These are phyloP conservation scores for Lepus townsendii DNA, from an alignment of 2,797 vertebrate genomes.

Conservation along the genomic window DNA sequence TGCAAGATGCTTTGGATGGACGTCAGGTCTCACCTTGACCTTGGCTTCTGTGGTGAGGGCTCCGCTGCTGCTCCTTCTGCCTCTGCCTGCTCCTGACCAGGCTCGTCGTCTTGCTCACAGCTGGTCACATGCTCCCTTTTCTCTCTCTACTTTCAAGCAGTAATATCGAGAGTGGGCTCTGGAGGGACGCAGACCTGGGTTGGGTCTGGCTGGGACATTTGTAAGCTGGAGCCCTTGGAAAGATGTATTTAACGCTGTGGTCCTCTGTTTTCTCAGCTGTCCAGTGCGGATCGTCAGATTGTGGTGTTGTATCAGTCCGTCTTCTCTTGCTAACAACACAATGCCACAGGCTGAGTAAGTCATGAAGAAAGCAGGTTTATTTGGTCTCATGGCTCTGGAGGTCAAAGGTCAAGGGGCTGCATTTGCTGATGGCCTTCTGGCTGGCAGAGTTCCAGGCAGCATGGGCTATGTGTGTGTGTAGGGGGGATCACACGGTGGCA, in stretches of 20 bases:
- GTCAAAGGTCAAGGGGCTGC: too few relatives aligned
- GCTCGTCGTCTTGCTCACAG: neutral
- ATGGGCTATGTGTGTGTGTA: too few relatives aligned
- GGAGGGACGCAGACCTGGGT: neutral
- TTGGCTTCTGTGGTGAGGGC: slow-evolving; percentile 42
- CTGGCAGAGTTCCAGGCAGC: too few relatives aligned
- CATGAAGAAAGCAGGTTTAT: too few relatives aligned
- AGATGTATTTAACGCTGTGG: neutral
- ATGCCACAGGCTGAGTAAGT: too few relatives aligned
- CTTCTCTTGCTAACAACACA: too few relatives aligned
- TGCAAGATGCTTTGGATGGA: slow-evolving; percentile 35
- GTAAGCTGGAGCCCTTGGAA: neutral
- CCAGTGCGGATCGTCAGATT: neutral
- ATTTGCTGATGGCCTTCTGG: too few relatives aligned
- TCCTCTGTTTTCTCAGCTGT: slow-evolving; percentile 17
- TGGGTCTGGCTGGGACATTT: neutral
- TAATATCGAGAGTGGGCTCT: neutral
- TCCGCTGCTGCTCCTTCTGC: neutral
- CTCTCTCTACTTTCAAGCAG: neutral
- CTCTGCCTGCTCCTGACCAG: neutral
- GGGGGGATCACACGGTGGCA: too few relatives aligned
- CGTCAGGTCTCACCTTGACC: slow-evolving; percentile 20
- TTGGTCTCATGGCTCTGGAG: too few relatives aligned
- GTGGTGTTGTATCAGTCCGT: too few relatives aligned
- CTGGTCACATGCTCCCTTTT: neutral